Evolutionary conservation across 2,888 invertebrate genomes (phyloP).

Genomic region (Xestia rhomboidea): DNA sequence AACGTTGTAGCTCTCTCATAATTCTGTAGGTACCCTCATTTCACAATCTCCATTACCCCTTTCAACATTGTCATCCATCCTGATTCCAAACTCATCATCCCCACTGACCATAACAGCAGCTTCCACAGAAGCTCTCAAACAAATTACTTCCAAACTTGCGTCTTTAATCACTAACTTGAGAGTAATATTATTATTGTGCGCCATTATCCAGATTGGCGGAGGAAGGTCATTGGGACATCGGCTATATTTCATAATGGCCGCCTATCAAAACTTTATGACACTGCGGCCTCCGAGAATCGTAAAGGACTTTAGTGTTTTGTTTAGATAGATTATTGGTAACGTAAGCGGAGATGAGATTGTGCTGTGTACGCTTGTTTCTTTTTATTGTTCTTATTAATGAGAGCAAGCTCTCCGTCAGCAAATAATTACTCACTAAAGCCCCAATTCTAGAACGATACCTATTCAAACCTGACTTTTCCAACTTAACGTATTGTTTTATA

Average conservation of each 20-base stretch:
- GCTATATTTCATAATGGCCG: conserved; percentile 74
- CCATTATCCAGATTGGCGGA: conserved; percentile 70
- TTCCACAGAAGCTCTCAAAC: conserved; percentile 58
- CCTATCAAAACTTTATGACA: conserved; percentile 83
- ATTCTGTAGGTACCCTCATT: too few relatives aligned
- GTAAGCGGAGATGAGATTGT: conserved; percentile 34
- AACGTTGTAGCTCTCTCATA: neutral
- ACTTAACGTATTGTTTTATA: neutral
- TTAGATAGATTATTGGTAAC: conserved; percentile 68
- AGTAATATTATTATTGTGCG: conserved; percentile 67
- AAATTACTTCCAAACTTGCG: conserved; percentile 66
- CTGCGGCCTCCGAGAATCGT: conserved; percentile 75
- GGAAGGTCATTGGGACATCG: conserved; percentile 67
- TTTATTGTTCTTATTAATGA: conserved; percentile 17
- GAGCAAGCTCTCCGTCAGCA: neutral
- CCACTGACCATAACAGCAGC: conserved; percentile 47
- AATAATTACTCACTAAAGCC: neutral
- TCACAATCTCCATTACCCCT: neutral
- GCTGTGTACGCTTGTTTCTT: neutral
- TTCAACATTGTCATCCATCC: conserved; percentile 15
- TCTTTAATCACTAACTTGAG: conserved; percentile 65
- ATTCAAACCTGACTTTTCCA: neutral
- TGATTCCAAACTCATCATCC: conserved; percentile 30
- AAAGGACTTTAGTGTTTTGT: conserved; percentile 79
- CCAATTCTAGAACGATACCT: neutral